Percentiles rank a stretch among this genome's conserved stretches.
phyloP scores from a whole-genome alignment of 2,888 invertebrate species.

The Macrophya alboannulata region DNA sequence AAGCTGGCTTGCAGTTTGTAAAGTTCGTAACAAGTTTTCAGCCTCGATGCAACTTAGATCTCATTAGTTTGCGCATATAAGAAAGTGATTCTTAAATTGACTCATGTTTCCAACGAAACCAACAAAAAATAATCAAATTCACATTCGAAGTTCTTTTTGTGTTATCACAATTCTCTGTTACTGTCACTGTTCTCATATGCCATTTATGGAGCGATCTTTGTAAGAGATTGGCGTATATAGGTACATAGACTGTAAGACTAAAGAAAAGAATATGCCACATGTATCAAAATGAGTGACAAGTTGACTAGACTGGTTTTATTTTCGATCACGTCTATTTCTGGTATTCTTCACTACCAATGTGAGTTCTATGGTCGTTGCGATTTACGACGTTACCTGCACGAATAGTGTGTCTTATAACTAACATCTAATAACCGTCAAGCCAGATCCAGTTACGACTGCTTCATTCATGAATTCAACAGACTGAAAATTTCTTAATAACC shows the following conservation, averaged over 20 bases:
- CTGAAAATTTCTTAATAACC: neutral
- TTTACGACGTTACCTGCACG: neutral
- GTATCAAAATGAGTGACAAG: neutral
- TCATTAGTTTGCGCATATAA: constrained; percentile 4
- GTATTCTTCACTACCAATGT: neutral
- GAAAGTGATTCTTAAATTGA: neutral
- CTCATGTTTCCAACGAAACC: neutral
- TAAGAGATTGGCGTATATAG: neutral
- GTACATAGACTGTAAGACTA: neutral
- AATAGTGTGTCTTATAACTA: constrained; percentile 5
- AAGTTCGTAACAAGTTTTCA: constrained; percentile 26
- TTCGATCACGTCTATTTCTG: neutral
- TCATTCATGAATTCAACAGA: neutral
- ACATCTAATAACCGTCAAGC: neutral
- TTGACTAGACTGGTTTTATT: neutral
- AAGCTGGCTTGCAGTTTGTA: constrained; percentile 13
- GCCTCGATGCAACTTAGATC: constrained; percentile 30
- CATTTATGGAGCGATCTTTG: neutral
- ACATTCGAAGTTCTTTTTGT: neutral
- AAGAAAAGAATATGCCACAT: neutral
- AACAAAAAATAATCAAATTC: neutral
- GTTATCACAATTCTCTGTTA: neutral
- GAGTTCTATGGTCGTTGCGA: neutral
- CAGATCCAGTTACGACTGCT: neutral
- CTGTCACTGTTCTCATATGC: neutral